Conservation (phyloP, 1,140 invertebrate genomes). For the Euwallacea similis region DNA sequence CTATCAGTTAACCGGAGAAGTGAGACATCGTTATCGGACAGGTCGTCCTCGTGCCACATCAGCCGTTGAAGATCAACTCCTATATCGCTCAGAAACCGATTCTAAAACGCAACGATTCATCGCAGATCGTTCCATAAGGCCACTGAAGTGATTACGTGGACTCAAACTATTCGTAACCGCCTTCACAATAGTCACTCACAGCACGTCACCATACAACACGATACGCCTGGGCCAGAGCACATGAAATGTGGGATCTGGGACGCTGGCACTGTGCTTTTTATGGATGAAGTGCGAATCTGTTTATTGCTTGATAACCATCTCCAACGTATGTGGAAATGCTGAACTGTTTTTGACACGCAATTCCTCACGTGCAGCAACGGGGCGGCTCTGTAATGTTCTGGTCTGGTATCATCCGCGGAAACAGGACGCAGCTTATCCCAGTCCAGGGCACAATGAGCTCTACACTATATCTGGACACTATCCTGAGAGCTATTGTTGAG, state of each 20-base stretch:
- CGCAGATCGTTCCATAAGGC: background rate
- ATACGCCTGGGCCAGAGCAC: background rate
- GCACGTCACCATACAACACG: background rate
- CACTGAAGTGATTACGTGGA: background rate
- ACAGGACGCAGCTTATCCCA: slow-evolving; percentile 2
- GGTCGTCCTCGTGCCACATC: too few relatives aligned
- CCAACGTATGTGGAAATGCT: background rate
- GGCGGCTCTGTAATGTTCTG: background rate
- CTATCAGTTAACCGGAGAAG: too few relatives aligned
- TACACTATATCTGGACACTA: too few relatives aligned
- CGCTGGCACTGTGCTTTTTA: slow-evolving; percentile 1
- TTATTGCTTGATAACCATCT: background rate
- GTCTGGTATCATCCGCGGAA: background rate
- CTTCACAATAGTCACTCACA: background rate
- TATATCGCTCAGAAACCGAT: background rate
- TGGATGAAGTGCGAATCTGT: slow-evolving; percentile 1
- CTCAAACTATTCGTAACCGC: background rate
- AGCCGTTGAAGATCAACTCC: too few relatives aligned
- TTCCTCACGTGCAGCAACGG: background rate
- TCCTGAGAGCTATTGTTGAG: background rate
- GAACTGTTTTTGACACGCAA: background rate
- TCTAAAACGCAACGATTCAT: too few relatives aligned
- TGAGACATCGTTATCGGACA: too few relatives aligned
- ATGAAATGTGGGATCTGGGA: slow-evolving; percentile 1
- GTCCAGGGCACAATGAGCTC: background rate